These are phyloP conservation scores for Hirtodrosophila cameraria DNA, from an alignment of 2,888 invertebrate species.

Conservation along the genomic window DNA sequence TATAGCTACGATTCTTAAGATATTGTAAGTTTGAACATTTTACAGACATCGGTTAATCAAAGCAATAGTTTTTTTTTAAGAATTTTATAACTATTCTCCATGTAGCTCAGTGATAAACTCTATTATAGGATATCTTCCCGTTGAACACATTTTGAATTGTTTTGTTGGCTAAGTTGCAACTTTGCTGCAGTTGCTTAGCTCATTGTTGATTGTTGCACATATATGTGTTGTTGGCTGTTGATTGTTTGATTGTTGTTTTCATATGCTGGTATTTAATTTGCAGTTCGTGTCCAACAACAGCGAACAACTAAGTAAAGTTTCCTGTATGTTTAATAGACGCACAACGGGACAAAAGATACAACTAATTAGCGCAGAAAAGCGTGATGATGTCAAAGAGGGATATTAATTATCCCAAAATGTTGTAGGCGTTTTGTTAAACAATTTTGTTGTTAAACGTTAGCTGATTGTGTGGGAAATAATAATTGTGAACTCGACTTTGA, in stretches of 20 bases:
- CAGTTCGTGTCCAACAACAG: slow-evolving; percentile 59
- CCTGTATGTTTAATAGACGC: slow-evolving; percentile 59
- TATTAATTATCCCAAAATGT: slow-evolving; percentile 9
- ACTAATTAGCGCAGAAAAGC: slow-evolving; percentile 31
- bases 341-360: slow-evolving; percentile 27
- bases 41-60: too few relatives aligned
- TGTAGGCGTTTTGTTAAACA: slow-evolving; percentile 43
- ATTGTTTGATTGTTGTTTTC: slow-evolving; percentile 9
- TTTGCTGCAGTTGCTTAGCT: slow-evolving; percentile 37
- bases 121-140: slow-evolving; percentile 26
- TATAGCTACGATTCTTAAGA: too few relatives aligned
- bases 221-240: slow-evolving; percentile 19
- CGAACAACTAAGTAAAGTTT: too few relatives aligned
- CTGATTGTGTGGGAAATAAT: too few relatives aligned
- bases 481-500: too few relatives aligned
- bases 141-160: slow-evolving; percentile 3
- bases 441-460: slow-evolving; percentile 12
- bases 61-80: too few relatives aligned
- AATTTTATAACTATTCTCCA: too few relatives aligned
- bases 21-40: too few relatives aligned
- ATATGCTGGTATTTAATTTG: slow-evolving; percentile 38
- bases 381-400: not conserved
- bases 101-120: not conserved
- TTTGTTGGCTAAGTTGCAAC: slow-evolving; percentile 26
- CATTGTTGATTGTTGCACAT: slow-evolving; percentile 36